These are phyloP conservation scores for Prenolepis imparis DNA, from an alignment of 2,888 invertebrate species.

Conservation along the genomic window DNA sequence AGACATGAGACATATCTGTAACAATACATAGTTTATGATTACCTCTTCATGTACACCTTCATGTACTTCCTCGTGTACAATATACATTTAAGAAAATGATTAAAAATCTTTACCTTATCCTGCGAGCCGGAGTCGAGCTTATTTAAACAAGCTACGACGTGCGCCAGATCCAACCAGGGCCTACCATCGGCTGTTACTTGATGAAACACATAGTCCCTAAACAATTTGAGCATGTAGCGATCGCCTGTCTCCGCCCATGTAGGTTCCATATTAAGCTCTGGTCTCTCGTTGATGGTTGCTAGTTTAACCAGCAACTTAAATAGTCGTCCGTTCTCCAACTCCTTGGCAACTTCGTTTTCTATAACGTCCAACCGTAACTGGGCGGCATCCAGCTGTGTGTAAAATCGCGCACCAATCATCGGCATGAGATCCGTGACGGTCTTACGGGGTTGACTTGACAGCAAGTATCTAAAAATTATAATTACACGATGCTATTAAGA, in stretches of 20 bases:
- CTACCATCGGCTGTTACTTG: conserved; percentile 96
- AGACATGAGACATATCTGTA: conserved; percentile 97
- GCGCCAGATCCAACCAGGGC: conserved; percentile 99
- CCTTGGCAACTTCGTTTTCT: conserved; percentile 96
- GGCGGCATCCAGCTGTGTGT: conserved; percentile 96
- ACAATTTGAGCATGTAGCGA: conserved; percentile 98
- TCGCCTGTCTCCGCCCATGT: conserved; percentile 99
- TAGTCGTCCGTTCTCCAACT: conserved; percentile 97
- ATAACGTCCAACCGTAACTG: conserved; percentile 95
- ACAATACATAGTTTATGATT: conserved; percentile 35
- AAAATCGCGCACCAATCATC: conserved; percentile 99
- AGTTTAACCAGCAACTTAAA: conserved; percentile 96
- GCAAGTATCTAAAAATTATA: conserved; percentile 89
- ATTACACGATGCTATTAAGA: background rate
- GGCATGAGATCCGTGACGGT: conserved; percentile 99
- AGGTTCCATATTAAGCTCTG: conserved; percentile 97
- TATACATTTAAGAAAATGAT: too few relatives aligned
- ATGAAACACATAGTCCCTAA: conserved; percentile 99
- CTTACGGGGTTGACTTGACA: conserved; percentile 90
- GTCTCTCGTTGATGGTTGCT: conserved; percentile 97
- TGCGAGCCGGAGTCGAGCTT: conserved; percentile 94
- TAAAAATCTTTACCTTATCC: conserved; percentile 89
- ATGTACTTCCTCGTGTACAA: too few relatives aligned
- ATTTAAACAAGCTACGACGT: conserved; percentile 97
- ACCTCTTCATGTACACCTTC: conserved; percentile 1